phyloP scores from a whole-genome alignment of 2,113 vertebrate species.

The Panthera uncia region DNA sequence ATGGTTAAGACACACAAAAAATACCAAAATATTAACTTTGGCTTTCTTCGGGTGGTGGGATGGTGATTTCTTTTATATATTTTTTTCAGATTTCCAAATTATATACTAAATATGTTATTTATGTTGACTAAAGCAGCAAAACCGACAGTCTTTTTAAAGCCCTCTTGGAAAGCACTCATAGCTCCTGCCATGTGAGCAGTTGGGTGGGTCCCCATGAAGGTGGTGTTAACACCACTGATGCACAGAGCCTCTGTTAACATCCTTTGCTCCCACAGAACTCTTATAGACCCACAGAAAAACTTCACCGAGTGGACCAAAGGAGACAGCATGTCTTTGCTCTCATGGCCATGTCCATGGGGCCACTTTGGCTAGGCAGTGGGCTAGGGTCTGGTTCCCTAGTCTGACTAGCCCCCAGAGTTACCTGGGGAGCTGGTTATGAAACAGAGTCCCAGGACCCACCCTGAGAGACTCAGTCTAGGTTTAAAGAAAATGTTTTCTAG shows the following conservation, averaged over 20 bases:
- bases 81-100: constrained; percentile 21
- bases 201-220: background rate
- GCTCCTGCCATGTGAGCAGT: background rate
- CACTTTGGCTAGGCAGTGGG: background rate
- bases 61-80: background rate
- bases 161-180: background rate
- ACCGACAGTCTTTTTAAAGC: background rate
- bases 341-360: background rate
- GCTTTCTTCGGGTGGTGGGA: background rate
- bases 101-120: background rate
- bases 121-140: background rate
- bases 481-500: background rate
- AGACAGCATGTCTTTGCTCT: background rate
- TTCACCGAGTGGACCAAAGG: background rate
- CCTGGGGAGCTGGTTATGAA: background rate
- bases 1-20: background rate
- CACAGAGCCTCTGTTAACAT: background rate
- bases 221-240: background rate
- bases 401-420: background rate
- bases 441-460: background rate
- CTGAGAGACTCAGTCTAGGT: background rate
- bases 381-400: background rate
- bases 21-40: background rate
- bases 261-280: background rate
- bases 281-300: background rate